phyloP scores from a whole-genome alignment of 2,888 invertebrate genomes.

The Caenorhabditis sp. region DNA sequence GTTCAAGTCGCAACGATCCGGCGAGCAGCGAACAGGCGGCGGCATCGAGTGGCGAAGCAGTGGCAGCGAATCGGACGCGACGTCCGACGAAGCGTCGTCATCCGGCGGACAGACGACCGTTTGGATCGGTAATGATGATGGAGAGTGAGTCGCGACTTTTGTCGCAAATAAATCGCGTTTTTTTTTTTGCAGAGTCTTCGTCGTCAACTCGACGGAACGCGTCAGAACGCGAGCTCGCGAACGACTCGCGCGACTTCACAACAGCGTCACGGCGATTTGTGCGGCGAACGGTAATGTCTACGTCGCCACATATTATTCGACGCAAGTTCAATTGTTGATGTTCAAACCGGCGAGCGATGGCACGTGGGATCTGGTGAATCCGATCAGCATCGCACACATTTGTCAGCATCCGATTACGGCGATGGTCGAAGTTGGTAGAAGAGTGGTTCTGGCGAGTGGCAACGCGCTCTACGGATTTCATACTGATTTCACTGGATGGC shows the following conservation, averaged over 20 bases:
- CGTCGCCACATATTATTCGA: constrained; percentile 37
- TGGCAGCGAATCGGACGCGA: constrained; percentile 43
- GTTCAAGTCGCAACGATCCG: constrained; percentile 44
- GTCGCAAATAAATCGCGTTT: too few relatives aligned
- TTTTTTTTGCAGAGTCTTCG: constrained; percentile 51
- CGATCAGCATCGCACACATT: constrained; percentile 40
- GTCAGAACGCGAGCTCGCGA: constrained; percentile 56
- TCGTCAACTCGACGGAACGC: constrained; percentile 59
- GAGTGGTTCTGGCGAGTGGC: constrained; percentile 45
- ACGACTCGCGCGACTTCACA: constrained; percentile 46
- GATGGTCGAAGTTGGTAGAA: constrained; percentile 41
- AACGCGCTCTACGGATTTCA: constrained; percentile 32
- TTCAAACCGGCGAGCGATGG: constrained; percentile 43
- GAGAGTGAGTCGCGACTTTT: constrained; percentile 47
- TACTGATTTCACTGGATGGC: constrained; percentile 25
- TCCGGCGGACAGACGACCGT: constrained; percentile 55
- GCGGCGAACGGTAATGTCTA: constrained; percentile 41
- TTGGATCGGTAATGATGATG: constrained; percentile 68
- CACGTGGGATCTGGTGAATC: constrained; percentile 60
- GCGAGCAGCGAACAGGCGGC: constrained; percentile 27
- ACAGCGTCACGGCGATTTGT: constrained; percentile 49
- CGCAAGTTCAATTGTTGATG: constrained; percentile 27
- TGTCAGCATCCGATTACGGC: constrained; percentile 34
- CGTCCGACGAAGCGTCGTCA: constrained; percentile 41
- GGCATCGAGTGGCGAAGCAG: constrained; percentile 35